Evolutionary conservation across 2,888 invertebrate genomes (phyloP), one percentile per base, ranked within the genome.

Genomic region (Cerastis leucographa): DNA sequence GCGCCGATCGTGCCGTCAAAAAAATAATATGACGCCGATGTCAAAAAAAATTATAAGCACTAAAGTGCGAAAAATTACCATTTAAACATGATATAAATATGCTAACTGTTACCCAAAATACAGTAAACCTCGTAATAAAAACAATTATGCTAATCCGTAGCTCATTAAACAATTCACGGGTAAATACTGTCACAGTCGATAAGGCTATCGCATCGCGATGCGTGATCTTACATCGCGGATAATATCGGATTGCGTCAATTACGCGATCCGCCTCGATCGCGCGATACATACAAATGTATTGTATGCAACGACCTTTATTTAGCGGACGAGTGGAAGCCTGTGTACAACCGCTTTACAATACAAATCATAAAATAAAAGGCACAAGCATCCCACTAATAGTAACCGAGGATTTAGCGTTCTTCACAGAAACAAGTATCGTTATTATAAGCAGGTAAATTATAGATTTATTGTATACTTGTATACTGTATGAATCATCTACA

Each of bases 161-260:
- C 91, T 93, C 93, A 95, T 95, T 95, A 94, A 92, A 92, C 92
- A 93, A 93, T 91, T 93, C 91, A 93, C 90, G 90, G 91, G 92
- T 93, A 93, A 94, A 92, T 93, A 93, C 93, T 94, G 95, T 95
- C 93, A 91, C 91, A 89, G 90, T 91, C 89, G 90, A 93, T 94
- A 95, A 93, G 95, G 95, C 95, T 96, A 96, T 96, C 96, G 92
- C 88, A 88, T 89, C 89, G 89, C 91, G 92, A 92, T 92, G 94
- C 91, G 93, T 93, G 94, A 96, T 96, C 95, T 94, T 93, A 94
- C 94, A 93, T 91, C 93, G 93, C 91, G 95, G 94, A 96, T 96
- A 93, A 93, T 95, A 95, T 95, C 96, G 93, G 90, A 92, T 93
- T 92, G 95, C 95, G 96, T 96, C 96, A 96, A 96, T 96, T 96